phyloP scores from a whole-genome alignment of 2,797 vertebrate genomes.

The Apodemus agrarius region DNA sequence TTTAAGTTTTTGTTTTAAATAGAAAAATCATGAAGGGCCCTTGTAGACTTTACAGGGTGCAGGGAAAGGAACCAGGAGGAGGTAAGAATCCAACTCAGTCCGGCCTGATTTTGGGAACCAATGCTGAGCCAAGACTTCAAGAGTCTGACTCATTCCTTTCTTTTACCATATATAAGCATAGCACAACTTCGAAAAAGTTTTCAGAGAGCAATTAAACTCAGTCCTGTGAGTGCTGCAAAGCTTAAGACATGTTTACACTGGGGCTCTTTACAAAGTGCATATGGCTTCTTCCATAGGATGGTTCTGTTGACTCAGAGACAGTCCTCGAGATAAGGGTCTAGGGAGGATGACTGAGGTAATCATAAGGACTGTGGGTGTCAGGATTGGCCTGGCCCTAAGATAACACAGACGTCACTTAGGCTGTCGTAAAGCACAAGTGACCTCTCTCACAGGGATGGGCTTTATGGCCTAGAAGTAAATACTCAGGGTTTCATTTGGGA shows the following conservation, averaged over 20 bases:
- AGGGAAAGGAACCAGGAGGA: background rate
- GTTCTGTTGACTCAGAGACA: background rate
- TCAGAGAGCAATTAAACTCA: background rate
- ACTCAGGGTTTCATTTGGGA: background rate
- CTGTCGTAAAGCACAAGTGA: background rate
- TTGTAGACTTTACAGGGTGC: background rate
- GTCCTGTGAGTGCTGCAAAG: background rate
- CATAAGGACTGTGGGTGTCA: background rate
- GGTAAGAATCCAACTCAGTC: too few relatives aligned
- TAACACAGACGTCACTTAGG: background rate
- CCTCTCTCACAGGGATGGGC: background rate
- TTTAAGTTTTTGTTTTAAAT: background rate
- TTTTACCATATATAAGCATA: background rate
- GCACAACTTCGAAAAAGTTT: background rate
- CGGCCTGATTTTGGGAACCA: background rate
- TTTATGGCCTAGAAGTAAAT: background rate
- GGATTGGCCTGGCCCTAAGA: background rate
- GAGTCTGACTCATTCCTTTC: background rate
- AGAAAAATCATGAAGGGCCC: background rate
- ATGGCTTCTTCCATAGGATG: background rate
- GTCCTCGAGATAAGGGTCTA: background rate
- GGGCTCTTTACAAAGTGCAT: background rate
- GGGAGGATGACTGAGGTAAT: background rate
- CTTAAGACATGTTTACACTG: background rate
- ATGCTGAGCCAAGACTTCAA: background rate